Evolutionary conservation across 2,113 vertebrate genomes (phyloP).

Genomic region (Terrapene triunguis): DNA sequence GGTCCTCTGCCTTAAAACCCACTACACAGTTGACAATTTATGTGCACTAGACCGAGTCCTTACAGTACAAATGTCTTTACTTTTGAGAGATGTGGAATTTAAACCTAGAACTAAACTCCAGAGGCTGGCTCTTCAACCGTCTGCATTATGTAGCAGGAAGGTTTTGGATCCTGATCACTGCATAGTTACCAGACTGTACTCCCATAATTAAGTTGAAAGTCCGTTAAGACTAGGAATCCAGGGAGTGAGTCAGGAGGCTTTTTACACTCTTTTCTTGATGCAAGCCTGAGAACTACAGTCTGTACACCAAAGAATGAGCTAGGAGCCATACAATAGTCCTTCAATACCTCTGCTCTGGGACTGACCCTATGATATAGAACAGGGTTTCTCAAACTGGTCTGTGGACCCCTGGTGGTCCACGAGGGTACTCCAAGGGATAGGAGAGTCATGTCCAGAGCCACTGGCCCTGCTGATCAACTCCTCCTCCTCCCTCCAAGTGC

Average conservation of each 20-base stretch:
- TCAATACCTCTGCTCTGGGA: background rate
- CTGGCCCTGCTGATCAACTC: too few relatives aligned
- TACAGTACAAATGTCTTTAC: background rate
- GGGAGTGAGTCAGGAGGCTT: slow-evolving; percentile 1
- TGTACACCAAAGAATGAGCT: background rate
- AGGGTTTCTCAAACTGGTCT: too few relatives aligned
- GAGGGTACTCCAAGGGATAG: too few relatives aligned
- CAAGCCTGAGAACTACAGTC: slow-evolving; percentile 23
- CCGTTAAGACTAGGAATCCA: background rate
- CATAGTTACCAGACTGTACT: background rate
- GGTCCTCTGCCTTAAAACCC: background rate
- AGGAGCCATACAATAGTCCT: background rate
- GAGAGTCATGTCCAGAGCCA: too few relatives aligned
- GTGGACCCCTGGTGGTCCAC: rapidly evolving
- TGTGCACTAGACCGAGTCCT: background rate
- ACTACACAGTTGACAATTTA: background rate
- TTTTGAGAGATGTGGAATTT: background rate
- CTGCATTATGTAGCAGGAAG: background rate
- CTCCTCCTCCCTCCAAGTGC: too few relatives aligned
- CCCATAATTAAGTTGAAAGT: background rate
- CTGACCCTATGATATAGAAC: background rate
- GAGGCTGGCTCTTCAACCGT: background rate
- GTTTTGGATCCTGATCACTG: background rate
- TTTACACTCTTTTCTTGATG: background rate
- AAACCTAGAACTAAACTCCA: background rate